Conservation (phyloP, 2,113 vertebrate species). For the Eudorcas thomsonii region DNA sequence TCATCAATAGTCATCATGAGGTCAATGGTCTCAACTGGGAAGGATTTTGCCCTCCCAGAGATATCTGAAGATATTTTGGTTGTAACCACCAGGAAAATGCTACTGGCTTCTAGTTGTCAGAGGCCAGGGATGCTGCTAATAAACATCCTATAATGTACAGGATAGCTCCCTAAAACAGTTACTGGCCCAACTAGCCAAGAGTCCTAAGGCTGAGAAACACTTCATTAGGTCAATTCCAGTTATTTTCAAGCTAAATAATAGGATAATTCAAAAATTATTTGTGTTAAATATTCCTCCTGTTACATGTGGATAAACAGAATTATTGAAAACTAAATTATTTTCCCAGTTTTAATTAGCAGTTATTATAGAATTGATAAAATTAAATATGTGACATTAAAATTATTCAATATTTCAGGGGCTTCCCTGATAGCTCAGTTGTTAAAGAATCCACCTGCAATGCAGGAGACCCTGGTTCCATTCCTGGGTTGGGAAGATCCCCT, state of each 20-base stretch:
- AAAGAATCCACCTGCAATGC: neutral
- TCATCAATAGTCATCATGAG: neutral
- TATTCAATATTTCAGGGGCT: neutral
- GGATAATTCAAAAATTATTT: neutral
- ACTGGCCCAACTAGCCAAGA: neutral
- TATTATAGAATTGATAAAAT: neutral
- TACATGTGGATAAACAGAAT: neutral
- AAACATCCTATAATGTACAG: neutral
- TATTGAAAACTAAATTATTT: neutral
- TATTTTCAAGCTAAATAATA: neutral
- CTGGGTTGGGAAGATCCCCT: neutral
- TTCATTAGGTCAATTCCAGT: neutral
- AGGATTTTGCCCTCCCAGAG: neutral
- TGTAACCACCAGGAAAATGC: neutral
- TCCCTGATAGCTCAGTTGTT: neutral
- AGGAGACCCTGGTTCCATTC: neutral
- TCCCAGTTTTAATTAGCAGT: neutral
- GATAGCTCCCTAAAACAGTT: neutral
- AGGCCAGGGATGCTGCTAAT: neutral
- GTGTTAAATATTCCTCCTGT: neutral
- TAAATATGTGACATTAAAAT: neutral
- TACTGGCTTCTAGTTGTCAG: neutral
- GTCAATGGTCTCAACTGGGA: neutral
- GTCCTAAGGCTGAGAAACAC: neutral
- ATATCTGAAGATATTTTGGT: neutral